A percentile compares a stretch with the other conserved stretches of the same genome.
These are phyloP conservation scores for Chaenogobius annularis DNA, from an alignment of 2,113 vertebrate genomes.

Conservation along the genomic window DNA sequence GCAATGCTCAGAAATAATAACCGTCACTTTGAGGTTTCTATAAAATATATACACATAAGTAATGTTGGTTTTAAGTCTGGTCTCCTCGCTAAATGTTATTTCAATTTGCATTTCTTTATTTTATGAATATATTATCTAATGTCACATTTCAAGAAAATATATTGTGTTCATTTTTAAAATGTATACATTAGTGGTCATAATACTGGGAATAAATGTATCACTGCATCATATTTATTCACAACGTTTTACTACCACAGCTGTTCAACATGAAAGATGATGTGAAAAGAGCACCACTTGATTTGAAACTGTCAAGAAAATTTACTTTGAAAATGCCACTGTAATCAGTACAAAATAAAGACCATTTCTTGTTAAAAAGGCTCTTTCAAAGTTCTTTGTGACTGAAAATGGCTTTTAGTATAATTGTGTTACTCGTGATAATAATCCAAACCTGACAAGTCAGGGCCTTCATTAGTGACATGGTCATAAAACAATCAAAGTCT, in stretches of 20 bases:
- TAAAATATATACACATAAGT: slow-evolving; percentile 1
- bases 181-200: not conserved
- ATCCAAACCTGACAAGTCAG: not conserved
- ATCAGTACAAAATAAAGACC: not conserved
- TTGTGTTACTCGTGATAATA: not conserved
- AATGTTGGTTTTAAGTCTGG: not conserved
- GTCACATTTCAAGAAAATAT: no score
- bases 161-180: not conserved
- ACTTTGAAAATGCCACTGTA: not conserved
- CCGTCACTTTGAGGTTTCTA: slow-evolving; percentile 11
- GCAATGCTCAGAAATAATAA: not conserved
- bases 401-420: not conserved
- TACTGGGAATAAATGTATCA: no score
- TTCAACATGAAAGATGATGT: no score
- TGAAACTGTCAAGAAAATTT: not conserved
- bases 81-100: not conserved
- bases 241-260: no score
- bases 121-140: not conserved
- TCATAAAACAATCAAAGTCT: not conserved
- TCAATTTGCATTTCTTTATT: not conserved
- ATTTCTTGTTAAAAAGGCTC: slow-evolving; percentile 9
- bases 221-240: no score
- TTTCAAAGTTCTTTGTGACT: not conserved
- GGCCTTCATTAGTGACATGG: not conserved
- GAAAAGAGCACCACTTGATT: not conserved